Base-by-base conservation (phyloP, 2,888 invertebrate species). In the Phania funesta region DNA sequence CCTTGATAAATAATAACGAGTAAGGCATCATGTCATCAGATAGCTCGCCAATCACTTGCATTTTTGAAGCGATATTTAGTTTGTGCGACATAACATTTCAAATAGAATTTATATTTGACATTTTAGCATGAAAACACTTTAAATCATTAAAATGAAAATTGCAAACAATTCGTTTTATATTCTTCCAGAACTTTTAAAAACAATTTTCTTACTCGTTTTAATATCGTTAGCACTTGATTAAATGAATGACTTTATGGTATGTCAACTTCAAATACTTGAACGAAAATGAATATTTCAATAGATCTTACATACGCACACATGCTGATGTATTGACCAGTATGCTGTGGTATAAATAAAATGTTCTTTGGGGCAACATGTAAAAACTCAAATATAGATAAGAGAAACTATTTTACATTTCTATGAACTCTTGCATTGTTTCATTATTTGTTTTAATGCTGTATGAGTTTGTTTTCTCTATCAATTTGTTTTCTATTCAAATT, bases 381-480 rank as follows among this genome's bases (percentile, higher is more conserved):
- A 24, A 16, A 13, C 20, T 18, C 13, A 44, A 32, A 38, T 7
- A 26, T n/a, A 65, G 50, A 11, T n/a, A 41, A 26, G 29, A 41
- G 1, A 11, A 68, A 54, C 68, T 16, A 16, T 48, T 70, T 70
- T 46, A 16, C 54, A 70, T 71, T 48, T 48, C 16, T 46, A 46
- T 35, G 16, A 50, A 11, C 29, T 71, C 24, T 32, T 7, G 32
- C 16, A 46, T 50, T 48, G 35, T 62, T 3, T 48, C 20, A 73
- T 73, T 38, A 64, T 70, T 54, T 35, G 9, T 38, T 46, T 60
- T 16, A 60, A 68, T 22, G 38, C 13, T 26, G 18, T 64, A 38
- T 64, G 48, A 64, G 65, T 73, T 71, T 60, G 50, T 73, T 60
- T 41, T 52, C 29, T 29, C n/a, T n/a, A 18, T 52, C 46, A 9